These are phyloP conservation scores for Mugil cephalus DNA, from an alignment of 2,113 vertebrate species.

Conservation along the genomic window DNA sequence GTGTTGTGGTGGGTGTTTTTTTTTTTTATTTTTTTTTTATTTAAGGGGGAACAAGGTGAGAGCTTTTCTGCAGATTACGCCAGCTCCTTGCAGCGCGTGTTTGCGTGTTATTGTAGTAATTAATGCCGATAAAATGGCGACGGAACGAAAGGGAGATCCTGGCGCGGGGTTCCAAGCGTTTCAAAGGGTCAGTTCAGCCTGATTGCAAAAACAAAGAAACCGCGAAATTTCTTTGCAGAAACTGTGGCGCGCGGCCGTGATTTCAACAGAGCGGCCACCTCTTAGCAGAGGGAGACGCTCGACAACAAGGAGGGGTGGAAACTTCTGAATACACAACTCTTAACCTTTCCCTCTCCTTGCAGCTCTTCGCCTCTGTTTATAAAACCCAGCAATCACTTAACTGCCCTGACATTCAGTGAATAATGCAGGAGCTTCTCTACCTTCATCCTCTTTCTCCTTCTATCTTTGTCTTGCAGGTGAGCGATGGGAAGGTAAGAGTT, in stretches of 20 bases:
- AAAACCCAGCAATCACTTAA: constrained; percentile 61
- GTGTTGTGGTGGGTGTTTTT: constrained; percentile 49
- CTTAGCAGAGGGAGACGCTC: not conserved
- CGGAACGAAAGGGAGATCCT: constrained; percentile 9
- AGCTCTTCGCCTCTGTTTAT: constrained; percentile 41
- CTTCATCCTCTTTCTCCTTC: constrained; percentile 62
- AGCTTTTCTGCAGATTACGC: constrained; percentile 75
- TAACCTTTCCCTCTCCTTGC: constrained; percentile 68
- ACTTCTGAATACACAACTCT: constrained; percentile 44
- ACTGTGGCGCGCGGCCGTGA: not conserved
- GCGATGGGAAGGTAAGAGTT: constrained; percentile 62
- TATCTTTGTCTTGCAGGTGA: constrained; percentile 73
- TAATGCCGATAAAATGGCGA: constrained; percentile 74
- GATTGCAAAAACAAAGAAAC: constrained; percentile 22
- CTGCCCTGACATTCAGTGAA: constrained; percentile 74
- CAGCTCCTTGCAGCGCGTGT: constrained; percentile 54
- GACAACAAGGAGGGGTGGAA: constrained; percentile 1
- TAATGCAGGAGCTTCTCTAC: constrained; percentile 75
- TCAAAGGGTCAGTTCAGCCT: constrained; percentile 11
- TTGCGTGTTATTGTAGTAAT: constrained; percentile 73
- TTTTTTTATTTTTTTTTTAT: not conserved
- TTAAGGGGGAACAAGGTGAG: constrained; percentile 52
- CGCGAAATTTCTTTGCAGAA: not conserved
- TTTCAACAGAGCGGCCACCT: not conserved
- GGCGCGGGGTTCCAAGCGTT: constrained; percentile 20